Base-by-base conservation (phyloP, 2,797 vertebrate species). In the Eutrigla gurnardus region DNA sequence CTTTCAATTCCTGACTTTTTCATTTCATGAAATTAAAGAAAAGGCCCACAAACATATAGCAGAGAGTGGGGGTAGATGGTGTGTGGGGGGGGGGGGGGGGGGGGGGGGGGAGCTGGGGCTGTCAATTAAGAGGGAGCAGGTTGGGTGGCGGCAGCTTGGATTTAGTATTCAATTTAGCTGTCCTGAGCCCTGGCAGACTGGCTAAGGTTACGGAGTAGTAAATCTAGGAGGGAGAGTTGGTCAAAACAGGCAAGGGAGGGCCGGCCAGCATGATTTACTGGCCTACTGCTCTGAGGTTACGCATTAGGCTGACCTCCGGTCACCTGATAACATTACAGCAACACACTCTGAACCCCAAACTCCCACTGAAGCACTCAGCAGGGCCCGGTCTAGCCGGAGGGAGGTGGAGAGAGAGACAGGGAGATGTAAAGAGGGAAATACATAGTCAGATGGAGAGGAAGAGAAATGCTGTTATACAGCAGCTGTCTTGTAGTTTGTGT, bases 131-230 rank as follows among this genome's bases (percentile, higher is more conserved):
- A 80, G 69, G 80, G 73, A 89, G 90, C 81, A 86, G 85, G 87
- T 75, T 90, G 92, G 93, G 91, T 91, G 90, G 91, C 87, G 84
- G 90, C 83, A 80, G 89, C 89, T 91, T 94, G 91, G 93, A 95
- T 96, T 95, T 95, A 95, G 93, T 95, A 94, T 95, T 95, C 92
- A 94, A 95, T 96, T 95, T 95, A 94, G 92, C 90, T 82, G 92
- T 92, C 88, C 91, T 93, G 92, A 91, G 91, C 89, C 88, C 88
- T 93, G 90, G 87, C 93, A 94, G 93, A 93, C 92, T 91, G 93
- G 93, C 89, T 93, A 92, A 91, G 93, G 92, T 93, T 95, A 95
- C 92, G 83, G 87, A 92, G 94, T 92, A 93, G 92, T 95, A 96
- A 95, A 96, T 96, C 92, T 94, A 88, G 70, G 75, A 76, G 78